phyloP scores from a whole-genome alignment of 2,797 vertebrate genomes.

The Falco biarmicus region DNA sequence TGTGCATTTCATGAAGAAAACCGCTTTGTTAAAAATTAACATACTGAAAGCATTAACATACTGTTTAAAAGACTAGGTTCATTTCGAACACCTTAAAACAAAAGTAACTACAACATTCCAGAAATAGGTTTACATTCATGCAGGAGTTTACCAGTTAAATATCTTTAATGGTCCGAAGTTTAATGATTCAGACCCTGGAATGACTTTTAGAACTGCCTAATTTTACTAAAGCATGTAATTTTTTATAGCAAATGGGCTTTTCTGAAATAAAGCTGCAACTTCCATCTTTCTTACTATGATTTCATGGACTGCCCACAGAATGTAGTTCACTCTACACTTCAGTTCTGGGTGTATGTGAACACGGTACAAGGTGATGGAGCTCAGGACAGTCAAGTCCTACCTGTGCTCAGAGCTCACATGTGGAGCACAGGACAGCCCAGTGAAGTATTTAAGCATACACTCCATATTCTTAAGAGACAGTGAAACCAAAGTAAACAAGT shows the following conservation, averaged over 20 bases:
- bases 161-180: slow-evolving; percentile 34
- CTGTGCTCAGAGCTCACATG: neutral
- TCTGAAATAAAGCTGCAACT: neutral
- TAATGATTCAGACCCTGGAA: slow-evolving; percentile 20
- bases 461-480: neutral
- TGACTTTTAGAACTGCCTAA: neutral
- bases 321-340: neutral
- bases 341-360: neutral
- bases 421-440: neutral
- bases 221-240: neutral
- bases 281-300: neutral
- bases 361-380: neutral
- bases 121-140: neutral
- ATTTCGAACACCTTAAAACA: slow-evolving; percentile 30
- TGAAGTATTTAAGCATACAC: neutral
- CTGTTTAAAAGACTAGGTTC: slow-evolving; percentile 24
- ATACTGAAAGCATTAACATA: slow-evolving; percentile 1
- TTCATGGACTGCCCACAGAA: neutral
- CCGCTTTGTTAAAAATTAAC: slow-evolving; percentile 46
- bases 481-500: neutral
- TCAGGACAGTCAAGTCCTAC: neutral
- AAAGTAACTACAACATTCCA: slow-evolving; percentile 41
- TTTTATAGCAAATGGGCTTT: neutral
- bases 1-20: neutral
- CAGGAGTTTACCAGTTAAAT: slow-evolving; percentile 48